These are phyloP conservation scores for Echinops telfairi DNA, from an alignment of 2,113 vertebrate species.

Conservation along the genomic window DNA sequence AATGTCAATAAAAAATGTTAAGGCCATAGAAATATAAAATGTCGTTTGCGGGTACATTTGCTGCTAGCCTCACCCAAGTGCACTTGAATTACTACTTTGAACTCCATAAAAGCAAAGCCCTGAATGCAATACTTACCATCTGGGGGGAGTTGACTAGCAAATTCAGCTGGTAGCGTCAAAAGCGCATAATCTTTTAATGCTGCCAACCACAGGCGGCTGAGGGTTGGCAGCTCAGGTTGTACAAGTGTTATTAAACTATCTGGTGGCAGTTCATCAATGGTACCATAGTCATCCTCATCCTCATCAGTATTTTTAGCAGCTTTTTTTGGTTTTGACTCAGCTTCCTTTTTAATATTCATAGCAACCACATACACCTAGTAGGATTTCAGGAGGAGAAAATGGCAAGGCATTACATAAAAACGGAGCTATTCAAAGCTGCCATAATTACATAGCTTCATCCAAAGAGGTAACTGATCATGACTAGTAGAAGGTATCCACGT, in stretches of 20 bases:
- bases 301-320: constrained; percentile 90
- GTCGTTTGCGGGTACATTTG: neutral
- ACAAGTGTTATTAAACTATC: constrained; percentile 98
- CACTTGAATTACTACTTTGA: constrained; percentile 44
- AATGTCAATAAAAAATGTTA: neutral
- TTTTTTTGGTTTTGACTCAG: constrained; percentile 90
- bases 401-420: constrained; percentile 48
- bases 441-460: constrained; percentile 42
- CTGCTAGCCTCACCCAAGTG: neutral
- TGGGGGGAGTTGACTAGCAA: constrained; percentile 98
- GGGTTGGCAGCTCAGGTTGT: constrained; percentile 95
- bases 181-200: constrained; percentile 97
- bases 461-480: neutral
- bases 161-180: constrained; percentile 96
- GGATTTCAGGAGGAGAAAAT: constrained; percentile 60
- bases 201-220: constrained; percentile 97
- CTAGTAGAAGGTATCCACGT: constrained; percentile 10
- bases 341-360: constrained; percentile 98
- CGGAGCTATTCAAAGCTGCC: constrained; percentile 31
- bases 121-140: constrained; percentile 89
- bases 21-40: constrained; percentile 34
- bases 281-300: constrained; percentile 91
- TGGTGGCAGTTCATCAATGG: constrained; percentile 92
- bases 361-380: constrained; percentile 96
- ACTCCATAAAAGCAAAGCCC: constrained; percentile 8